Evolutionary conservation across 2,113 vertebrate species (phyloP).

Genomic region (Sphaerodactylus townsendi): DNA sequence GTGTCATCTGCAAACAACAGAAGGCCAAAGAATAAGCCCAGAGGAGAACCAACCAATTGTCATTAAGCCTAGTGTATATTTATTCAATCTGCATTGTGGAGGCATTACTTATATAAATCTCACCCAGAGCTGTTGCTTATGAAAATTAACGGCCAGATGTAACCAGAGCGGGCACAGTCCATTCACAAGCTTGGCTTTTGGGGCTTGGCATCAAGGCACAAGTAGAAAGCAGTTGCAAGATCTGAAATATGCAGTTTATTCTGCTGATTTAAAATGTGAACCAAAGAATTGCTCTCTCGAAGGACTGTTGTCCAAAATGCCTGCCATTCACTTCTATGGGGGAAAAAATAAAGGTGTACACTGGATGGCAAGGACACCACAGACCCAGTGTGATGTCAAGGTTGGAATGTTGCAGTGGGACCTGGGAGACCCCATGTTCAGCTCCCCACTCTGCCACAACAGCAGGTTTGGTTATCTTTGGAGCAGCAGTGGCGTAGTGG

Average conservation of each 20-base stretch:
- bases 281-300: too few species aligned
- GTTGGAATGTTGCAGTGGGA: too few species aligned
- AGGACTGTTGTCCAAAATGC: not conserved
- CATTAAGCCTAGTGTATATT: slow-evolving; percentile 38
- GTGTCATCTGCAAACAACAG: slow-evolving; percentile 29
- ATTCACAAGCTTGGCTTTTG: not conserved
- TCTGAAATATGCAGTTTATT: not conserved
- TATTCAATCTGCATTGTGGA: slow-evolving; percentile 28
- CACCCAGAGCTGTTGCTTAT: slow-evolving; percentile 10
- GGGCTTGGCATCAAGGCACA: not conserved
- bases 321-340: not conserved
- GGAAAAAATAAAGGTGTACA: not conserved
- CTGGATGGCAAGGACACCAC: not conserved
- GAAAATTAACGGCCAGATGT: slow-evolving; percentile 33
- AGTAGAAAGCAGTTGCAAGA: not conserved
- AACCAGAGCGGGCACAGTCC: slow-evolving; percentile 18
- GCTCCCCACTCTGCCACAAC: too few species aligned
- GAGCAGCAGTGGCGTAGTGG: too few species aligned
- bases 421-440: too few species aligned
- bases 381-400: too few species aligned
- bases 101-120: slow-evolving; percentile 33
- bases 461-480: too few species aligned
- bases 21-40: slow-evolving; percentile 19
- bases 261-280: not conserved
- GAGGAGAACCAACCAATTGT: slow-evolving; percentile 20